Percentiles rank a stretch among this genome's conserved stretches.
Evolutionary conservation across 30 jellyfish, hydroid and myxozoan species (phyloP).

Genomic region (Turritopsis rubra): DNA sequence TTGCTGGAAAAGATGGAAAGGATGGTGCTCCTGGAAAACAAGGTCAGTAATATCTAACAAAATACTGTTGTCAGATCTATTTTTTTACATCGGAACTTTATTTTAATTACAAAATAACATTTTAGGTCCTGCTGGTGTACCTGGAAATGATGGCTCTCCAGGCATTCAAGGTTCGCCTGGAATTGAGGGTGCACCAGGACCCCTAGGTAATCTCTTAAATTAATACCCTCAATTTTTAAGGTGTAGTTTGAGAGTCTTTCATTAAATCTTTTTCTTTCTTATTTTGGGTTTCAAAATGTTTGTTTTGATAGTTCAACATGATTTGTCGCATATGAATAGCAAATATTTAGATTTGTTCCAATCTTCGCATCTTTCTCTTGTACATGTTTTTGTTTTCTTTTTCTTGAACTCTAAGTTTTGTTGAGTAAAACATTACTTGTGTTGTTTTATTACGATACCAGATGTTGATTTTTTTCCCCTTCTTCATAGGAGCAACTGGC

Average conservation of each 20-base stretch:
- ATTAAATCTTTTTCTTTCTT: too few species aligned
- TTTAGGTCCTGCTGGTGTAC: slow-evolving; percentile 4
- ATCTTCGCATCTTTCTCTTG: too few species aligned
- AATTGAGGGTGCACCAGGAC: slow-evolving; percentile 2
- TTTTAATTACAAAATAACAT: not conserved
- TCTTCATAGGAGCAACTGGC: slow-evolving; percentile 6
- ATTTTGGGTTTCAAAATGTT: too few species aligned
- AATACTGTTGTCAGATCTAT: not conserved
- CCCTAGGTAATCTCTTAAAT: not conserved
- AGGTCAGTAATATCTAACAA: not conserved
- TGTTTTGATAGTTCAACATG: too few species aligned
- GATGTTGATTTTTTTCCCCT: not conserved
- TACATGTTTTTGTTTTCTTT: not conserved
- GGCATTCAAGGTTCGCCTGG: not conserved
- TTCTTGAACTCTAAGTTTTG: not conserved
- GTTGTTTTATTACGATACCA: not conserved
- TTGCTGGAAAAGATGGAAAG: not conserved
- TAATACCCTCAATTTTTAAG: not conserved
- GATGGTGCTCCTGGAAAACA: not conserved
- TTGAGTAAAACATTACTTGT: not conserved
- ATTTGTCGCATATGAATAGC: too few species aligned
- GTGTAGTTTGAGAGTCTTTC: not conserved
- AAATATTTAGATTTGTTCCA: too few species aligned
- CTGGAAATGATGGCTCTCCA: slow-evolving; percentile 1
- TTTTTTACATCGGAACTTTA: not conserved